Conservation (phyloP, 2,113 vertebrate species). For the Misgurnus anguillicaudatus region DNA sequence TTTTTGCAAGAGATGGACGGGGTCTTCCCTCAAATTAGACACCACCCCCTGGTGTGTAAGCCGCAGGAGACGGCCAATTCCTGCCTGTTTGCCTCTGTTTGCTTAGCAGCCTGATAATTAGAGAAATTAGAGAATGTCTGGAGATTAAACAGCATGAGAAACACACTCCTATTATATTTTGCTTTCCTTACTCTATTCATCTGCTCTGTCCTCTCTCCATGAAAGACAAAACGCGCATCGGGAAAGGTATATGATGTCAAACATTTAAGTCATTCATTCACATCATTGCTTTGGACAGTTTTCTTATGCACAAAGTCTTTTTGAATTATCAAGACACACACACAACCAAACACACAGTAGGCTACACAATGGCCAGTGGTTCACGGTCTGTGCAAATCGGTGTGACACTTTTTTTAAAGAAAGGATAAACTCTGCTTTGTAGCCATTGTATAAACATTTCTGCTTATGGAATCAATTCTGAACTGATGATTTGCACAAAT, state of each 20-base stretch:
- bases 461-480: not conserved
- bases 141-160: slow-evolving; percentile 36
- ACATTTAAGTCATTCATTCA: slow-evolving; percentile 4
- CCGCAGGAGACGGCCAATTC: slow-evolving; percentile 39
- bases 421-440: not conserved
- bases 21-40: slow-evolving; percentile 49
- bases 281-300: slow-evolving; percentile 14
- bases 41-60: slow-evolving; percentile 39
- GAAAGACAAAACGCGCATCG: slow-evolving; percentile 19
- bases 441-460: not conserved
- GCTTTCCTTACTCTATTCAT: slow-evolving; percentile 15
- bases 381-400: slow-evolving; percentile 27
- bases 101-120: slow-evolving; percentile 44
- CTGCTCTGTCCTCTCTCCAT: not conserved
- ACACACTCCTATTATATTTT: slow-evolving; percentile 16
- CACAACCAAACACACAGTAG: not conserved
- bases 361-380: slow-evolving; percentile 13
- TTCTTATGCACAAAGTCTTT: not conserved
- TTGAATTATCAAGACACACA: not conserved
- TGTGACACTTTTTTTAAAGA: slow-evolving; percentile 24
- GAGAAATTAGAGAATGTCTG: slow-evolving; percentile 39
- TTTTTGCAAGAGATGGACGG: slow-evolving; percentile 45
- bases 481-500: not conserved
- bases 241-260: not conserved
- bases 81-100: slow-evolving; percentile 32